Evolutionary conservation across 1,140 invertebrate genomes (phyloP), one percentile per base, ranked within the genome.

Genomic region (Geopemphigus sp.): DNA sequence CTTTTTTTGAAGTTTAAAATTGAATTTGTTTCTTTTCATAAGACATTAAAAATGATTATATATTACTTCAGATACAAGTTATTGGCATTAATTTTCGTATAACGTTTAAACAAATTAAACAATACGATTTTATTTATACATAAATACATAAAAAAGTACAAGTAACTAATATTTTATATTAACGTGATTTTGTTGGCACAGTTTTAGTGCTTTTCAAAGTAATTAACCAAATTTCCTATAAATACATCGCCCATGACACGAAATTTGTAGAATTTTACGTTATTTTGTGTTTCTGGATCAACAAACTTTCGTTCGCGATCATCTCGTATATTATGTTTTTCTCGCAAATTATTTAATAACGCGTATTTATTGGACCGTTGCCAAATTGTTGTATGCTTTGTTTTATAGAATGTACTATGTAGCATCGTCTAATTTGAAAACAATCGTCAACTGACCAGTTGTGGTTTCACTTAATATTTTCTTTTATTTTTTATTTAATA

Each of bases 241-340:
- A 76, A 76, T 76, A 76, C 22, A 24, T 76, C 32, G 57, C 12
- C 73, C 73, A 59, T 76, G 73, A 59, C 73, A 19, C n/a, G 32
- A 19, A 57, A 74, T 57, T 56, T 32, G 15, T 5, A 2, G 26
- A 17, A 53, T 66, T 66, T 22, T 68, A 47, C 47, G 26, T 24
- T 70, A 17, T 26, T 53, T 53, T 70, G 19, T 47, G 45, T 70
- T 45, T 76, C 57, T 76, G 14, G 73, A 76, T 61, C 73, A 76
- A 76, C 73, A 54, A 76, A 76, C 73, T 47, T 8, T 32, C 14
- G 32, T 61, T 76, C 15, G 57, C 14, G 22, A 76, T 76, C 29
- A 24, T 39, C 32, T 45, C 29, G 14, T 24, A 47, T 61, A 29
- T 73, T 57, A 22, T 45, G 45, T 76, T 76, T 57, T 76, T 76